Conservation (phyloP, 2,113 vertebrate species). For the Cinclus cinclus region DNA sequence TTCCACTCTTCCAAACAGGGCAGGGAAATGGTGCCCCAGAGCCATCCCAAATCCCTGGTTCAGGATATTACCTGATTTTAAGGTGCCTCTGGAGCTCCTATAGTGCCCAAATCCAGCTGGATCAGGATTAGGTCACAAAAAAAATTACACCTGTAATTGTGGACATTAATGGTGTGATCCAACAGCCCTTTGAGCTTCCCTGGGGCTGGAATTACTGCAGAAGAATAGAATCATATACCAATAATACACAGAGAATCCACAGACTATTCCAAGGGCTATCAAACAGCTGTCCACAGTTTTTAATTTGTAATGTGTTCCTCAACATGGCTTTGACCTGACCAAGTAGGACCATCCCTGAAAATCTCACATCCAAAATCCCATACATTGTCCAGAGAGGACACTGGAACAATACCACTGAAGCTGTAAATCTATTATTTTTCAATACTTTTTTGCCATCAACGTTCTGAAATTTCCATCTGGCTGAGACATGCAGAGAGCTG, state of each 20-base stretch:
- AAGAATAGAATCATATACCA: not conserved
- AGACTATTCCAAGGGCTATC: not conserved
- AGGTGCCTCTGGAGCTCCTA: not conserved
- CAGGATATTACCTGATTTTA: not conserved
- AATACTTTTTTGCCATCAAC: not conserved
- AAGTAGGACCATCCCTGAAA: not conserved
- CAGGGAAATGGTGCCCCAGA: not conserved
- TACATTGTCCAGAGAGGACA: not conserved
- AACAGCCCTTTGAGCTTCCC: not conserved
- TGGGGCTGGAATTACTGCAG: not conserved
- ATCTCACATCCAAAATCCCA: not conserved
- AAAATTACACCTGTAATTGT: rapidly evolving
- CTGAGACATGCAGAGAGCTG: not conserved
- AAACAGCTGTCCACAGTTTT: not conserved
- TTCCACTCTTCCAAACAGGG: not conserved
- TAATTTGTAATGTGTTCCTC: not conserved
- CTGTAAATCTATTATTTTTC: not conserved
- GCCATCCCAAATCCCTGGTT: not conserved
- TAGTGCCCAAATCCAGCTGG: not conserved
- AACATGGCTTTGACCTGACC: rapidly evolving
- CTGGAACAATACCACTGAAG: not conserved
- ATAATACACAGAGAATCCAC: not conserved
- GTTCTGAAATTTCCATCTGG: not conserved
- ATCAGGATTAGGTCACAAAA: not conserved
- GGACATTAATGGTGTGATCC: not conserved